Evolutionary conservation across 2,888 invertebrate genomes (phyloP).

Genomic region (Odontocerum albicorne): DNA sequence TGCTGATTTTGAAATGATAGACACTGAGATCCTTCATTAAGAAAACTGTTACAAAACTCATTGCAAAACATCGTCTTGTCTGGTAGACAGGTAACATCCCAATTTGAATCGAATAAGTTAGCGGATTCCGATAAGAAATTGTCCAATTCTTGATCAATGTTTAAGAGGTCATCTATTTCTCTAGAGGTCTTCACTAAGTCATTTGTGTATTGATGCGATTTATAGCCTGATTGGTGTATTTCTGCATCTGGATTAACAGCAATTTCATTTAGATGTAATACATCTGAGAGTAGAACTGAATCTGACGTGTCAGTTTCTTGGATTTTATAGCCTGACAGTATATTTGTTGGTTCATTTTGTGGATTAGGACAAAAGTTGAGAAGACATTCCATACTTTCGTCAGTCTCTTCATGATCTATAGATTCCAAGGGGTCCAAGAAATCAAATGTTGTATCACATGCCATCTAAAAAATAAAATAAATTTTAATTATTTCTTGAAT

Average conservation of each 20-base stretch:
- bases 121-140: slow-evolving; percentile 27
- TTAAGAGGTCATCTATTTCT: slow-evolving; percentile 17
- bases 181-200: neutral
- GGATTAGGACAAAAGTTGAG: slow-evolving; percentile 7
- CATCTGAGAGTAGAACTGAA: slow-evolving; percentile 25
- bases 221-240: neutral
- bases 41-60: slow-evolving; percentile 50
- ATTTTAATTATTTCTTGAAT: too few relatives aligned
- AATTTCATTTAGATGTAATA: slow-evolving; percentile 29
- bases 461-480: slow-evolving; percentile 22
- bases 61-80: slow-evolving; percentile 60
- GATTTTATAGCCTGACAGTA: slow-evolving; percentile 1
- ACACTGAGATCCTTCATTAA: slow-evolving; percentile 41
- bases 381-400: slow-evolving; percentile 13
- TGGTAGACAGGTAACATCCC: slow-evolving; percentile 49
- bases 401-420: slow-evolving; percentile 5
- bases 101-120: slow-evolving; percentile 11
- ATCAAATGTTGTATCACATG: slow-evolving; percentile 10
- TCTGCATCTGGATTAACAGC: slow-evolving; percentile 28
- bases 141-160: slow-evolving; percentile 31
- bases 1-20: slow-evolving; percentile 34
- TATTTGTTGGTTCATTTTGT: neutral
- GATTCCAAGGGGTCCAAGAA: slow-evolving; percentile 10
- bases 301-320: slow-evolving; percentile 9
- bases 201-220: neutral